These are phyloP conservation scores for Calliopum simillimum DNA, from an alignment of 2,888 invertebrate genomes.

Conservation along the genomic window DNA sequence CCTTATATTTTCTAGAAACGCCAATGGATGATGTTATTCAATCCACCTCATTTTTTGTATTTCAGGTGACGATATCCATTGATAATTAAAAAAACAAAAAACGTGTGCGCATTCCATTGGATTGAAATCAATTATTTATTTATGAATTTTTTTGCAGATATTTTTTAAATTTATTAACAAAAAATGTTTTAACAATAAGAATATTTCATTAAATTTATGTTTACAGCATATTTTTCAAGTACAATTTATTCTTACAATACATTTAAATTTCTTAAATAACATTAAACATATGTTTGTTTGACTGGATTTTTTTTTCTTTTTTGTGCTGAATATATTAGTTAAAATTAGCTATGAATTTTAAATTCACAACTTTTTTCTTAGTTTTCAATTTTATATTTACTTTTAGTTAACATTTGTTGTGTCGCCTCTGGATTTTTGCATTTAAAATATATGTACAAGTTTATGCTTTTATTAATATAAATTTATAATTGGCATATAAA, in stretches of 20 bases:
- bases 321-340: background rate
- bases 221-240: background rate
- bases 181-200: constrained; percentile 28
- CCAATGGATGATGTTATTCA: too few species aligned
- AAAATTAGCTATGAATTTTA: constrained; percentile 8
- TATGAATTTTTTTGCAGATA: constrained; percentile 7
- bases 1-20: too few species aligned
- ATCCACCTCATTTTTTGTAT: too few species aligned
- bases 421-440: constrained; percentile 8
- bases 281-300: background rate
- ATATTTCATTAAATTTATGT: constrained; percentile 8
- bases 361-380: constrained; percentile 4
- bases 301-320: background rate
- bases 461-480: too few species aligned
- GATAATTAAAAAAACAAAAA: background rate
- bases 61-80: too few species aligned
- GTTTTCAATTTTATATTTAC: background rate
- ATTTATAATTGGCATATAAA: too few species aligned
- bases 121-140: constrained; percentile 26
- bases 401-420: constrained; percentile 32
- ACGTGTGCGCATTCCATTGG: background rate
- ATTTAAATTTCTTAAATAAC: background rate
- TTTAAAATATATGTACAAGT: constrained; percentile 14
- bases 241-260: background rate
- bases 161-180: background rate